Percentiles rank a stretch among this genome's conserved stretches.
These are phyloP conservation scores for Dipodomys spectabilis DNA, from an alignment of 2,113 vertebrate genomes.

Conservation along the genomic window DNA sequence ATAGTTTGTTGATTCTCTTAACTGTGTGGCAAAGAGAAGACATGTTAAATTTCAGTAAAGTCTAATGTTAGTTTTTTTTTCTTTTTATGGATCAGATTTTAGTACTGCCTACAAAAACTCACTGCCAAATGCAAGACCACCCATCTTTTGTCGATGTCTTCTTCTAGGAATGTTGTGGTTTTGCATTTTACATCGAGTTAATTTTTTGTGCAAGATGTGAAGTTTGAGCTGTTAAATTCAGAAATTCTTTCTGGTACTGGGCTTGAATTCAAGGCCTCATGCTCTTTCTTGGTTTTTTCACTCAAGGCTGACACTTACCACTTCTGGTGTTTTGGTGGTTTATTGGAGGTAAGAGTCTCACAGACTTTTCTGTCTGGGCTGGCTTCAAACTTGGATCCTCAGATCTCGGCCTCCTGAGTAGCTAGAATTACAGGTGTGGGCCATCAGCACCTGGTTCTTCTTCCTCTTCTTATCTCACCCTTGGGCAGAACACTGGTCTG, in stretches of 20 bases:
- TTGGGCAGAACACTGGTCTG: not conserved
- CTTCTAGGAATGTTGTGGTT: not conserved
- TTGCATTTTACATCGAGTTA: not conserved
- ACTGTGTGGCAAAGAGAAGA: not conserved
- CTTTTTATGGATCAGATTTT: not conserved
- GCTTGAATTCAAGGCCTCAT: not conserved
- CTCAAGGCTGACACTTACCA: too few relatives aligned
- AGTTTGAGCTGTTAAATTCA: too few relatives aligned
- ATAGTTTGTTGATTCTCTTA: conserved; percentile 3
- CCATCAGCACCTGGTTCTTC: too few relatives aligned
- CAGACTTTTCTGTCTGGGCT: not conserved
- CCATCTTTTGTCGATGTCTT: not conserved
- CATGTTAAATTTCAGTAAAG: not conserved
- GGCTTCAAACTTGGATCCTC: not conserved
- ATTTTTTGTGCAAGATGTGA: not conserved
- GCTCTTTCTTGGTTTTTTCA: too few relatives aligned
- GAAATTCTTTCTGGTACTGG: not conserved
- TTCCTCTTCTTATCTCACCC: not conserved
- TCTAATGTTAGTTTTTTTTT: not conserved
- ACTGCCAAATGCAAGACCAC: not conserved
- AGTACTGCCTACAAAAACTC: not conserved
- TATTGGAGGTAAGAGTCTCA: too few relatives aligned
- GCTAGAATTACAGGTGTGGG: not conserved
- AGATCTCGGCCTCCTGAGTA: not conserved
- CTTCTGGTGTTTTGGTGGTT: too few relatives aligned